Percentiles rank a stretch among this genome's conserved stretches.
Evolutionary conservation across 2,113 vertebrate genomes (phyloP).

Genomic region (Glaucomys volans): DNA sequence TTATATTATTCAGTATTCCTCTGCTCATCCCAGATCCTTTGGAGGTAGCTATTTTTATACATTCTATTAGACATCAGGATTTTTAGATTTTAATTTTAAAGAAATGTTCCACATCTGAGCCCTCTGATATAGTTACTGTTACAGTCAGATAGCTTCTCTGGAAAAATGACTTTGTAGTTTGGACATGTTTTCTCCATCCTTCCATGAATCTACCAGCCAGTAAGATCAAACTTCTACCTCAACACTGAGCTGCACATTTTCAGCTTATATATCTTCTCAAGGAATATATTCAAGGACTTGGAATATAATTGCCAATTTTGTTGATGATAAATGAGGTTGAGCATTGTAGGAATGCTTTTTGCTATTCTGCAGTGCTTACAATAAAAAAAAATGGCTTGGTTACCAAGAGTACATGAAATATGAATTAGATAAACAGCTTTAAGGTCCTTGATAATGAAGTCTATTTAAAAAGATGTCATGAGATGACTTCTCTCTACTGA

Average conservation of each 20-base stretch:
- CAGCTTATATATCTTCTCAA: slow-evolving; percentile 70
- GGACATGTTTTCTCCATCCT: slow-evolving; percentile 54
- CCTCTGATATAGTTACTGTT: slow-evolving; percentile 55
- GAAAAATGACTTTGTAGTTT: slow-evolving; percentile 64
- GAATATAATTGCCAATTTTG: slow-evolving; percentile 61
- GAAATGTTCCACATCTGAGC: slow-evolving; percentile 54
- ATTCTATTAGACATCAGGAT: slow-evolving; percentile 60
- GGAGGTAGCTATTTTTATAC: slow-evolving; percentile 43
- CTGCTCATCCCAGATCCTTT: slow-evolving; percentile 38
- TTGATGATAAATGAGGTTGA: slow-evolving; percentile 68
- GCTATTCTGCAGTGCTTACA: slow-evolving; percentile 27
- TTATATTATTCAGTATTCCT: slow-evolving; percentile 12
- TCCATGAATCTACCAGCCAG: slow-evolving; percentile 39
- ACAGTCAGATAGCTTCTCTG: slow-evolving; percentile 37
- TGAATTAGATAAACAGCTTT: slow-evolving; percentile 40
- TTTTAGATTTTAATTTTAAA: slow-evolving; percentile 68
- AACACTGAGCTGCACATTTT: slow-evolving; percentile 61
- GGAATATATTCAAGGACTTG: slow-evolving; percentile 68
- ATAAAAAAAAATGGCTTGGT: slow-evolving; percentile 49
- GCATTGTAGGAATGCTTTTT: slow-evolving; percentile 47
- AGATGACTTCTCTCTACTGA: background rate
- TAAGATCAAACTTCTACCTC: slow-evolving; percentile 61
- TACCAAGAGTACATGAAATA: slow-evolving; percentile 26
- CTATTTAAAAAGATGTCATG: slow-evolving; percentile 48
- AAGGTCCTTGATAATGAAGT: slow-evolving; percentile 51